Percentiles rank a stretch among this genome's conserved stretches.
Evolutionary conservation across 1,140 invertebrate species (phyloP).

Genomic region (Drosophila mauritiana): DNA sequence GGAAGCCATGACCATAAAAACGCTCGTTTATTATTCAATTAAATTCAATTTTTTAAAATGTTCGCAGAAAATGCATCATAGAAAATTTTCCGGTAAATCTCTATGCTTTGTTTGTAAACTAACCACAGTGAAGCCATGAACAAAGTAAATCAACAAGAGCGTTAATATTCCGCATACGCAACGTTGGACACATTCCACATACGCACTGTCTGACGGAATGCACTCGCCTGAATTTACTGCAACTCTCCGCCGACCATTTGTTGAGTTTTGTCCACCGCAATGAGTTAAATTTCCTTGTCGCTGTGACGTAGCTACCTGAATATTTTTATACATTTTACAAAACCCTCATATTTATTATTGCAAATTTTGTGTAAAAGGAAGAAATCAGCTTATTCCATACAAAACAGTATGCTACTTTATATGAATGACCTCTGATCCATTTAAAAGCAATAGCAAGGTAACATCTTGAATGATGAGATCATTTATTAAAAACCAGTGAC

Average conservation of each 20-base stretch:
- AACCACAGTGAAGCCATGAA: constrained; percentile 13
- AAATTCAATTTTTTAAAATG: constrained; percentile 1
- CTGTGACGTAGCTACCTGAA: not conserved
- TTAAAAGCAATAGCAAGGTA: no score
- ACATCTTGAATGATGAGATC: no score
- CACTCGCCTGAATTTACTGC: not conserved
- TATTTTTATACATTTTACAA: no score
- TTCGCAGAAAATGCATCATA: constrained; percentile 3
- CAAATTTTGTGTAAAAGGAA: not conserved
- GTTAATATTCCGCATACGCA: constrained; percentile 27
- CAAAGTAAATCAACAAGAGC: not conserved
- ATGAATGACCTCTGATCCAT: no score
- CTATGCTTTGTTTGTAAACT: constrained; percentile 13
- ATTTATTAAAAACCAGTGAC: no score
- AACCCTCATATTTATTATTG: not conserved
- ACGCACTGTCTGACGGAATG: constrained; percentile 19
- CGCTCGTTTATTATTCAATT: constrained; percentile 27
- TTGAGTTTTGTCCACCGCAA: not conserved
- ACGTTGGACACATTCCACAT: constrained; percentile 17
- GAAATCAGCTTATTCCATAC: not conserved
- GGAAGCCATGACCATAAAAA: constrained; percentile 20
- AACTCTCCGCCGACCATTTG: constrained; percentile 4
- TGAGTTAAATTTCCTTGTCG: constrained; percentile 9
- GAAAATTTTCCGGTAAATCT: constrained; percentile 5
- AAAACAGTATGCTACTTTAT: not conserved